These are phyloP conservation scores for Leptosomus discolor DNA, from an alignment of 2,113 vertebrate species.

Conservation along the genomic window DNA sequence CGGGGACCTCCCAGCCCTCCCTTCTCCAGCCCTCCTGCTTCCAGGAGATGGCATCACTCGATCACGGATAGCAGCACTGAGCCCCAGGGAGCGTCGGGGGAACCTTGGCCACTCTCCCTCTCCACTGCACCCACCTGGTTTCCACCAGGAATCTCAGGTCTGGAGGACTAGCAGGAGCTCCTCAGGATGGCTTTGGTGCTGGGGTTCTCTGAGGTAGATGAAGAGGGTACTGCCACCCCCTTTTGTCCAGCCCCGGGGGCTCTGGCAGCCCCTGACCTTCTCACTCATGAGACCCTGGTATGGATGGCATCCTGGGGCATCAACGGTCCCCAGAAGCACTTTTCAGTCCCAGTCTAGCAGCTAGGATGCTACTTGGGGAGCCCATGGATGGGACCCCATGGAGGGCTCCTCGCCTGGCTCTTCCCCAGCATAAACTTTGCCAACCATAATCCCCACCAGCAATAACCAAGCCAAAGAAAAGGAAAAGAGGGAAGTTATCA, in stretches of 20 bases:
- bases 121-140: accelerated
- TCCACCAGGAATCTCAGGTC: not conserved
- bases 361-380: not conserved
- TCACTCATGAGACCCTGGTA: not conserved
- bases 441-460: not conserved
- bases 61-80: not conserved
- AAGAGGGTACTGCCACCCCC: not conserved
- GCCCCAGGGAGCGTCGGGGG: not conserved
- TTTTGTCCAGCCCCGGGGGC: not conserved
- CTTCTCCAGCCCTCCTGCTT: not conserved
- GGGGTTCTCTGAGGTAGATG: not conserved
- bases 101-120: not conserved
- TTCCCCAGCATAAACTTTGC: not conserved
- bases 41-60: slow-evolving; percentile 66
- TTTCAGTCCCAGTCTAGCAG: not conserved
- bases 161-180: not conserved
- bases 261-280: not conserved
- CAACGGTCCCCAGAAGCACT: accelerated
- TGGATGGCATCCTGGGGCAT: not conserved
- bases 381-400: no score
- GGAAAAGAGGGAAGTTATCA: not conserved
- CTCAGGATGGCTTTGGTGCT: not conserved
- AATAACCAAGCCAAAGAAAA: not conserved
- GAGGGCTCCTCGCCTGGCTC: not conserved
- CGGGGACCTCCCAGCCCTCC: not conserved